Percentiles rank a stretch among this genome's conserved stretches.
Evolutionary conservation across 2,797 vertebrate genomes (phyloP).

Genomic region (Poecilia velifera): DNA sequence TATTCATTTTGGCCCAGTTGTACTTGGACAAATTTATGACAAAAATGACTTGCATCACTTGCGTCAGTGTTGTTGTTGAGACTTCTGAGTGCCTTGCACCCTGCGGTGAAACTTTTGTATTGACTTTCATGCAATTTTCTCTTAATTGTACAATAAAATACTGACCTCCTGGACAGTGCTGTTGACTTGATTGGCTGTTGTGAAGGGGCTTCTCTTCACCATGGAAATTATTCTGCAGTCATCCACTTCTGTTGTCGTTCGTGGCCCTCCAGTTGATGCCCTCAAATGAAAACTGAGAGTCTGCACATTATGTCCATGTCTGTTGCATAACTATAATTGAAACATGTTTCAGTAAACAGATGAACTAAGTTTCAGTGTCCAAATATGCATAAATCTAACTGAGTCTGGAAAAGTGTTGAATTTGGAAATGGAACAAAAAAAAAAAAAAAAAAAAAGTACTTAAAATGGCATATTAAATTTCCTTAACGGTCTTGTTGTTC

Average conservation of each 20-base stretch:
- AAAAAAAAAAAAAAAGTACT: not conserved
- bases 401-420: not conserved
- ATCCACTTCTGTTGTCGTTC: not conserved
- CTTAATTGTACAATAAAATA: not conserved
- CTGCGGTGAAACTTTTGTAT: not conserved
- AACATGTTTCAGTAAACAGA: not conserved
- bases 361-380: not conserved
- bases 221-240: not conserved
- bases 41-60: not conserved
- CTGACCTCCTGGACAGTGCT: not conserved
- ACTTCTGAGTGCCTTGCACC: not conserved
- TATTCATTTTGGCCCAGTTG: too few species aligned
- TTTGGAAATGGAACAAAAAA: not conserved
- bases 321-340: not conserved
- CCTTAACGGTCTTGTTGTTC: conserved; percentile 28
- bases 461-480: not conserved
- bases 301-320: not conserved
- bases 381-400: not conserved
- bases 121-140: not conserved
- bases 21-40: not conserved
- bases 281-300: not conserved
- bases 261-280: not conserved
- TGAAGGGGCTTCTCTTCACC: not conserved
- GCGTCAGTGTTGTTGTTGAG: not conserved
- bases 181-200: not conserved